Evolutionary conservation across 2,797 vertebrate species (phyloP), one percentile per base, ranked within the genome.

Genomic region (Danio aesculapii): DNA sequence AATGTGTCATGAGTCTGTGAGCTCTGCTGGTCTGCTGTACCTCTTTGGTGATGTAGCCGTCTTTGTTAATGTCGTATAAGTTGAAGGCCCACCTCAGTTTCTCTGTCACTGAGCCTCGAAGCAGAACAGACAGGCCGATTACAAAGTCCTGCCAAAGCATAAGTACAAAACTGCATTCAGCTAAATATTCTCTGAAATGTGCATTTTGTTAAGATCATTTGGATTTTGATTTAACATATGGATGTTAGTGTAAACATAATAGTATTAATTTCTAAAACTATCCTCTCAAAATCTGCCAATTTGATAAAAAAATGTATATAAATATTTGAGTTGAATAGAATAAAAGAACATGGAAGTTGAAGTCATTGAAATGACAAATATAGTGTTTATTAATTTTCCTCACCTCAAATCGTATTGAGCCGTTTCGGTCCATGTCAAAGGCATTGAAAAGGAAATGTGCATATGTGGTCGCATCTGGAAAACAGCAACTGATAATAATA

Each of bases 361-460:
- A 77, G 64, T 19, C 0, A 43, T 12, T 17, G 21, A 67, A 77
- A 75, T 19, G 1, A 43, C 6, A 55, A 11, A 8, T 6, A 49
- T 6, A 49, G 3, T 16, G 2, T 14, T 11, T 41, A 39, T 62
- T 8, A 46, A 11, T 49, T 13, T 21, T 63, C n/a, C 89, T 90
- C 89, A 96, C 98, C 95, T 98, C 97, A 68, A 99, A 99, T 76
- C 93, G 94, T 59, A 99, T 97, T 9, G 96, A 94, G 21, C 98
- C 98, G 0, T 84, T 96, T 90, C 89, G 91, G 50, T 98, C 96
- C 3, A 95, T 88, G 30, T 99, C 97, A 1, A 99, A 99, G 21
- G 98, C 97, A 0, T 98, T 96, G 83, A 99, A 99, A 78, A 99
- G 92, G 92, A 98, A 98, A 89, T 97, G 97, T 1, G 98, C 98